Percentiles rank a stretch among this genome's conserved stretches.
These are phyloP conservation scores for Lasioglossum villosulum DNA, from an alignment of 2,888 invertebrate species.

Conservation along the genomic window DNA sequence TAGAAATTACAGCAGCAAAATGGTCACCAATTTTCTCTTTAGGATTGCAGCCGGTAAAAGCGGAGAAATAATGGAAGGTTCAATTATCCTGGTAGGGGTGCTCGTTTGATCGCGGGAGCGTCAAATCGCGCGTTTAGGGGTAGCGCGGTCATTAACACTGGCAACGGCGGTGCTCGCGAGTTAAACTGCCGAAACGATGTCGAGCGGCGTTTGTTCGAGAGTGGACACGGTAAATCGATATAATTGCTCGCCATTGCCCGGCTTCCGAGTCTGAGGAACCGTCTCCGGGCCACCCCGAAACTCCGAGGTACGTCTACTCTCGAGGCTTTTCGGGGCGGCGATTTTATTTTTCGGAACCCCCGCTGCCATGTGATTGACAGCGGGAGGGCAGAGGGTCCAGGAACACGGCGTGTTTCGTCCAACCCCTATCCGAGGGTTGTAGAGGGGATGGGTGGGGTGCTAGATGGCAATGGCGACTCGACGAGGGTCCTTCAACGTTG, in stretches of 20 bases:
- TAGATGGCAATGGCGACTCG: slow-evolving; percentile 66
- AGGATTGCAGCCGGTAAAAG: not conserved
- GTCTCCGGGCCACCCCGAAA: slow-evolving; percentile 68
- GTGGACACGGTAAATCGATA: slow-evolving; percentile 46
- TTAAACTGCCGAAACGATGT: slow-evolving; percentile 21
- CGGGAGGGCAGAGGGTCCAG: slow-evolving; percentile 22
- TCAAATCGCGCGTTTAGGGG: not conserved
- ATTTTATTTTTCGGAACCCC: slow-evolving; percentile 62
- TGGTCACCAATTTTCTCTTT: not conserved
- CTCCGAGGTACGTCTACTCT: not conserved
- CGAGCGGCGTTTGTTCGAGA: slow-evolving; percentile 36
- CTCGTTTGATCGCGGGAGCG: not conserved
- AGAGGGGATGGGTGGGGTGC: slow-evolving; percentile 22
- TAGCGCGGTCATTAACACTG: slow-evolving; percentile 27
- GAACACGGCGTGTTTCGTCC: slow-evolving; percentile 56
- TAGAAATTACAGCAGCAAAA: not conserved
- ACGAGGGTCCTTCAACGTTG: slow-evolving; percentile 80
- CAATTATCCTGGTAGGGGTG: not conserved
- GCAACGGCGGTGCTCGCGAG: not conserved
- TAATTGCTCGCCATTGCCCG: slow-evolving; percentile 27
- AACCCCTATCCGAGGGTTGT: slow-evolving; percentile 47
- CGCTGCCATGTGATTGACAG: slow-evolving; percentile 71
- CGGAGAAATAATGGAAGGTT: not conserved
- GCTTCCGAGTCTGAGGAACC: slow-evolving; percentile 29
- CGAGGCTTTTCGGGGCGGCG: slow-evolving; percentile 37